Evolutionary conservation across 2,113 vertebrate genomes (phyloP), one percentile per base, ranked within the genome.

Genomic region (Tenebrosternarchus preto): DNA sequence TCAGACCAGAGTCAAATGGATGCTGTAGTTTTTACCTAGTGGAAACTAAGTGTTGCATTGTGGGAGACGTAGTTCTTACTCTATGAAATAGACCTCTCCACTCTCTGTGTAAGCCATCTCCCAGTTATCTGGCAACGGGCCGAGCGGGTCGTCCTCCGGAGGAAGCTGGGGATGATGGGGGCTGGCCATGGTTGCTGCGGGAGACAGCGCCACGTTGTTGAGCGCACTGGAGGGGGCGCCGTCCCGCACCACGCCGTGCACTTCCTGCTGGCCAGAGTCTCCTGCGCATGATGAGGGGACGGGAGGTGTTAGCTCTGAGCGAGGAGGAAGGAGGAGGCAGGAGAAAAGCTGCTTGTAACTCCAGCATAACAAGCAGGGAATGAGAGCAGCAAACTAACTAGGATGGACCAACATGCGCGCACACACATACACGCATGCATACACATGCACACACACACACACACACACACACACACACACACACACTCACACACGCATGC

Each of bases 81-180:
- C 97, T 95, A 99, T 98, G 90, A 97, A 99, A 93, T 99, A 99
- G 90, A 99, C 96, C 93, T 99, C 97, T 92, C 97, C 97, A 0
- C 93, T 98, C 92, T 99, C 97, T 0, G 97, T 99, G 93, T 97
- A 99, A 90, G 97, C 97, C 96, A 98, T 99, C 94, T 99, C 97
- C 97, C 96, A 99, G 95, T 99, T 98, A 60, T 98, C 96, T 5
- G 97, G 97, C 93, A 99, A 92, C 84, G 95, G 95, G 86, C 97
- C 97, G 90, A 97, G 92, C 67, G 92, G 94, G 87, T 98, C 96
- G 91, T 96, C 95, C 63, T 85, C 81, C 3, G 72, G 63, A 8
- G 82, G 82, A 2, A 76, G 75, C 36, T 25, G 95, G 92, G 87
- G 94, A 93, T 91, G 95, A 94, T 94, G 96, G 95, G 89, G 96